Evolutionary conservation across 2,888 invertebrate species (phyloP).

Genomic region (Oasisia sp.): DNA sequence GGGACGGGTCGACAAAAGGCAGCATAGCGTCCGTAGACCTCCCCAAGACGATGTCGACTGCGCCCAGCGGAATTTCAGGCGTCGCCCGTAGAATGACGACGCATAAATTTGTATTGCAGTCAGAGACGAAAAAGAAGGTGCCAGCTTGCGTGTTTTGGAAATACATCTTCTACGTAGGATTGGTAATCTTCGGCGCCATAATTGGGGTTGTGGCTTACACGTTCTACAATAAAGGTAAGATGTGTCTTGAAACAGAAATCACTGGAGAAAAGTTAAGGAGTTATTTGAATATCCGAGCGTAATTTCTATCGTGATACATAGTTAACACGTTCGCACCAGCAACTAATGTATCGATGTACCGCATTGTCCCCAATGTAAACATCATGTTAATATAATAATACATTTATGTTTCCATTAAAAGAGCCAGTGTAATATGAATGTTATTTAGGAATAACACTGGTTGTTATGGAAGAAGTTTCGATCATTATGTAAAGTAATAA

Average conservation of each 20-base stretch:
- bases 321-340: neutral
- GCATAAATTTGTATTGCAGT: neutral
- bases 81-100: neutral
- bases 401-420: neutral
- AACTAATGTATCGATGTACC: neutral
- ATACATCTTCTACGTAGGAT: constrained; percentile 18
- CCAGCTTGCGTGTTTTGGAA: constrained; percentile 18
- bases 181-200: constrained; percentile 24
- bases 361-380: neutral
- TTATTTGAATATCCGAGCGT: neutral
- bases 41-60: neutral
- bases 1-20: neutral
- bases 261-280: neutral
- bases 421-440: neutral
- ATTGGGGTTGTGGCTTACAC: constrained; percentile 23
- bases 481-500: too few relatives aligned
- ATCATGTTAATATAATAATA: neutral
- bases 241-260: neutral
- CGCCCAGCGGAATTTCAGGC: neutral
- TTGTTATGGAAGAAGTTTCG: too few relatives aligned
- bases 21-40: neutral
- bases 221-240: constrained; percentile 25
- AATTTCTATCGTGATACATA: neutral
- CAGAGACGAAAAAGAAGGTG: neutral
- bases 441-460: too few relatives aligned